Base-by-base conservation (phyloP, 2,113 vertebrate species). In the Hepsetus odoe region DNA sequence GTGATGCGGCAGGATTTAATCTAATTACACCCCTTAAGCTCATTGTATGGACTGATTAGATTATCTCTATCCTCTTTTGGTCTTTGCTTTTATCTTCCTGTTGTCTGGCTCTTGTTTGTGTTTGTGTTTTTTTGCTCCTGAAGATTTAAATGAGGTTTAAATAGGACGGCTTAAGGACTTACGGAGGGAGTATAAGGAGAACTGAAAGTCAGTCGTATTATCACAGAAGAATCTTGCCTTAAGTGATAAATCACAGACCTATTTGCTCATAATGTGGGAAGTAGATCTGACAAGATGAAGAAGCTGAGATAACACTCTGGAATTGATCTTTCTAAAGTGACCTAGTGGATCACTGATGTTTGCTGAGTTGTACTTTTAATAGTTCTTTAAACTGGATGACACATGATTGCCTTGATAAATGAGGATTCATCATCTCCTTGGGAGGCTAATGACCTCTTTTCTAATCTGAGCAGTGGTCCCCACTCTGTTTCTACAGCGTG, bases 21-120 rank as follows among this genome's bases (percentile, higher is more conserved):
- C 24, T 44, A 72, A 77, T 82, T 76, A 77, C 2, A 24, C 62
- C 64, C 32, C 30, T 53, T 22, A 75, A 58, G 49, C 38, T 24
- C 22, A 24, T 75, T 75, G 44, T 64, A 44, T 32, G 32, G 18
- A 14, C 9, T 51, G 14, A 68, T 80, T 51, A 80, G 72, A 69
- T 75, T 74, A 56, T 49, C 61, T 80, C 58, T 66, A 74, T 46
- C 53, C 53, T 74, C 69, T 53, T n/a, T 30, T 13, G 12, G 44
- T 32, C 11, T 53, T 28, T 53, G 22, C 32, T 28, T 40, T 73
- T 51, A 49, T n/a, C 22, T 10, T 42, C 18, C 24, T 61, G 56
- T 20, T 59, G 38, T 20, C 40, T 44, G 14, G n/a, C 28, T 42
- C 12, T n/a, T 73, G 30, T 46, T 67, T 44, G 13, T 24, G 5